A percentile compares a stretch with the other conserved stretches of the same genome.
phyloP scores from a whole-genome alignment of 1,140 invertebrate species.

The Ooceraea biroi region DNA sequence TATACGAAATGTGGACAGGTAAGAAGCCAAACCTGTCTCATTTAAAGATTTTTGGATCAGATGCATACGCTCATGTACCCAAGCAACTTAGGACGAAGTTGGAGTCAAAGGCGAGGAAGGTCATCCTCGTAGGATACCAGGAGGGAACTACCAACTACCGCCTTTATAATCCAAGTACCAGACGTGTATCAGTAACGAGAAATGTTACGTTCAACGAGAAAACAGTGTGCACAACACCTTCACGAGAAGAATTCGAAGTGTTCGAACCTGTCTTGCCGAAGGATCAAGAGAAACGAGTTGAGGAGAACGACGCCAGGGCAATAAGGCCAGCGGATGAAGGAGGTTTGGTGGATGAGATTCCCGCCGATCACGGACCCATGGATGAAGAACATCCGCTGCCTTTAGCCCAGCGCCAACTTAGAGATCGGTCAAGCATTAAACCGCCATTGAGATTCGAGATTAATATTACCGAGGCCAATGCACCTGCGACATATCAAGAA shows the following conservation, averaged over 20 bases:
- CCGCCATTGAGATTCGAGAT: background rate
- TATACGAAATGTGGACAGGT: constrained; percentile 70
- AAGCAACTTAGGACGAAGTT: constrained; percentile 76
- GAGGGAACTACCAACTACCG: background rate
- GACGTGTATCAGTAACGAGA: background rate
- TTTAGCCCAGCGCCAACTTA: too few relatives aligned
- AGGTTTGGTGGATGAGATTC: too few relatives aligned
- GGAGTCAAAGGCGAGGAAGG: constrained; percentile 11
- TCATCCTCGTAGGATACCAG: constrained; percentile 1
- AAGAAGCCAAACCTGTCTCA: constrained; percentile 70
- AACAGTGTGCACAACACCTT: too few relatives aligned
- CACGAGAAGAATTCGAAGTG: too few relatives aligned
- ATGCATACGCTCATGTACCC: constrained; percentile 78
- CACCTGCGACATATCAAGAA: background rate
- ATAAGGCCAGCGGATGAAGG: too few relatives aligned
- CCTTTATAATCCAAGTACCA: background rate
- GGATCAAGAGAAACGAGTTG: too few relatives aligned
- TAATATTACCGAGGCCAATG: background rate
- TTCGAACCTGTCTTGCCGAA: too few relatives aligned
- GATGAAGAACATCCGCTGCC: constrained; percentile 55
- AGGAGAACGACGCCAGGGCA: too few relatives aligned
- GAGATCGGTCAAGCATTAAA: background rate
- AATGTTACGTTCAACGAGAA: background rate
- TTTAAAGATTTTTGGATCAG: constrained; percentile 79
- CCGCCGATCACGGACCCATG: constrained; percentile 62